Evolutionary conservation across 2,113 vertebrate species (phyloP), one percentile per base, ranked within the genome.

Genomic region (Patagioenas fasciata): DNA sequence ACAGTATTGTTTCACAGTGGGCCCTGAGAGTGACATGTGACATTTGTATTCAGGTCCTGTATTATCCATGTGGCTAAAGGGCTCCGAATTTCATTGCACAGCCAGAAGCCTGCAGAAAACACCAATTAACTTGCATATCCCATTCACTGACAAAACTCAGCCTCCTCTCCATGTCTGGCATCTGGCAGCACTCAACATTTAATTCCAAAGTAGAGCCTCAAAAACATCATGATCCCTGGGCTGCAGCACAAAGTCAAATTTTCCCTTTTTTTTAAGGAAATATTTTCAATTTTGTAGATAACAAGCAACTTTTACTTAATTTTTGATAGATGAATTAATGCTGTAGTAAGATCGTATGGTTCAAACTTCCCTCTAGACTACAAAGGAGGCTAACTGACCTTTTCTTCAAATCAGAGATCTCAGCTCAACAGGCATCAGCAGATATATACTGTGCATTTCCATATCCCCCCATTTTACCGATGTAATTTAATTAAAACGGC

Each of bases 11-110:
- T 97, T 98, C 95, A 93, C 97, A 97, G 96, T 97, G 95, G 94
- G 96, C 95, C 97, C 97, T 95, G 96, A 96, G 96, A 92, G 97
- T 97, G 94, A 98, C 97, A 97, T 96, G 96, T 97, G 97, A 98
- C 97, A 98, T 98, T 98, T 98, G 97, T 97, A 98, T 98, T 98
- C 98, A 98, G 94, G 97, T 97, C 97, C 96, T 97, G 96, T 96
- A 97, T 97, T 97, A 97, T 98, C 97, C 97, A 96, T 97, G 97
- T 97, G 97, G 97, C 96, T 98, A 98, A 98, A 98, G 97, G 97
- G 97, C 97, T 98, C 98, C 97, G 97, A 98, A 98, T 98, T 98
- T 98, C 97, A 98, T 98, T 98, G 98, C 97, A 97, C 98, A 98
- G 97, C 95, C 98, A 98, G 98, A 97, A 97, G 94, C 97, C 95